Percentiles rank a stretch among this genome's conserved stretches.
Evolutionary conservation across 1,140 invertebrate species (phyloP).

Genomic region (Ceratosolen fusciceps): DNA sequence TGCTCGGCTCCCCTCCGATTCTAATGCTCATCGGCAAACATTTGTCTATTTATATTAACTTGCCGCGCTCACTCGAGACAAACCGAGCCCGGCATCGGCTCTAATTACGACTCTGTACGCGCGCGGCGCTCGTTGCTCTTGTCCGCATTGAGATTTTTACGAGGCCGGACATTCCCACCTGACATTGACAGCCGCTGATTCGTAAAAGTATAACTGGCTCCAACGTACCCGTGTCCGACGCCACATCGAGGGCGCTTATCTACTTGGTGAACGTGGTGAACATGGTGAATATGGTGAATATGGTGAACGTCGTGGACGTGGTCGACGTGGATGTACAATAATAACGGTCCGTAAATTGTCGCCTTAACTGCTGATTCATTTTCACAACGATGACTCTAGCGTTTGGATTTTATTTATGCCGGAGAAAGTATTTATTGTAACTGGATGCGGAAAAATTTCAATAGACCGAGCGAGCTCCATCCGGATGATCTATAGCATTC

Average conservation of each 20-base stretch:
- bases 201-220: slow-evolving; percentile 22
- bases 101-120: too few species aligned
- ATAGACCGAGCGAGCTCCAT: background rate
- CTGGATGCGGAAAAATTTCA: background rate
- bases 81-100: too few species aligned
- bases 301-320: too few species aligned
- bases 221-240: slow-evolving; percentile 5
- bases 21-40: background rate
- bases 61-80: too few species aligned
- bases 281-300: too few species aligned
- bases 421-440: slow-evolving; percentile 44
- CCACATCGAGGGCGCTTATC: slow-evolving; percentile 34
- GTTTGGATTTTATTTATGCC: slow-evolving; percentile 33
- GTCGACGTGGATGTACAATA: slow-evolving; percentile 31
- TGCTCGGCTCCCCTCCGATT: background rate
- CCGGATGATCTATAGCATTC: slow-evolving; percentile 5
- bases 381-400: slow-evolving; percentile 37
- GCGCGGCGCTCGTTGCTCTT: too few species aligned
- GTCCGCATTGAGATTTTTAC: background rate
- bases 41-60: too few species aligned
- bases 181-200: slow-evolving; percentile 21
- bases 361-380: slow-evolving; percentile 46
- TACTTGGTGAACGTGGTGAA: too few species aligned
- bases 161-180: too few species aligned
- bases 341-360: slow-evolving; percentile 42